Base-by-base conservation (phyloP, 2,113 vertebrate species). In the Rhadina sibilatrix region DNA sequence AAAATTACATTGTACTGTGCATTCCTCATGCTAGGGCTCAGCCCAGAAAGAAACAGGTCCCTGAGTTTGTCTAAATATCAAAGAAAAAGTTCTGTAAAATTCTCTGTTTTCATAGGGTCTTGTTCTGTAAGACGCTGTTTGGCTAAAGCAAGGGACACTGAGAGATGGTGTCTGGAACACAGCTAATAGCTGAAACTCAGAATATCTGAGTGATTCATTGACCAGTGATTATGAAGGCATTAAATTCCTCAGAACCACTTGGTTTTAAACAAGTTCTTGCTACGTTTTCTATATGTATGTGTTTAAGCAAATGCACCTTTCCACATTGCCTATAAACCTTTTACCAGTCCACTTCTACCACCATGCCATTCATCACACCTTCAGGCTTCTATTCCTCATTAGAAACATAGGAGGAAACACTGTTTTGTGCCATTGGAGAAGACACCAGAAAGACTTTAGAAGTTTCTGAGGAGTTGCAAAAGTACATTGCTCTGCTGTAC, bases 111-210 rank as follows among this genome's bases (percentile, higher is more conserved):
- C 49, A 35, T 10, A 63, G 54, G 40, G 12, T 64, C n/a, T 52
- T 56, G 9, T 49, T 76, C 38, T 38, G 2, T 46, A 70, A 76
- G 46, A 37, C 11, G 3, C 1, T 72, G 5, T 33, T 75, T 47
- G 31, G n/a, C 5, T 89, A 82, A 66, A 66, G 19, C 30, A 52
- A 60, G 25, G 18, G 10, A 19, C 33, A 35, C 15, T 0, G 0
- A 72, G 30, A 74, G 23, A 37, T 74, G 30, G 10, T 52, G 16
- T 65, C 59, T 74, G 11, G 20, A n/a, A 80, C 27, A 59, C 42
- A 66, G 42, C 19, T 87, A 6, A 35, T 6, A 61, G 19, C 14
- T 83, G 31, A 63, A 95, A 70, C 14, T 37, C 38, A 60, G 31
- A 40, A 3, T 30, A 35, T 13, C 13, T 54, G 3, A 77, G 27